phyloP scores from a whole-genome alignment of 2,113 vertebrate genomes.

The Perca fluviatilis region DNA sequence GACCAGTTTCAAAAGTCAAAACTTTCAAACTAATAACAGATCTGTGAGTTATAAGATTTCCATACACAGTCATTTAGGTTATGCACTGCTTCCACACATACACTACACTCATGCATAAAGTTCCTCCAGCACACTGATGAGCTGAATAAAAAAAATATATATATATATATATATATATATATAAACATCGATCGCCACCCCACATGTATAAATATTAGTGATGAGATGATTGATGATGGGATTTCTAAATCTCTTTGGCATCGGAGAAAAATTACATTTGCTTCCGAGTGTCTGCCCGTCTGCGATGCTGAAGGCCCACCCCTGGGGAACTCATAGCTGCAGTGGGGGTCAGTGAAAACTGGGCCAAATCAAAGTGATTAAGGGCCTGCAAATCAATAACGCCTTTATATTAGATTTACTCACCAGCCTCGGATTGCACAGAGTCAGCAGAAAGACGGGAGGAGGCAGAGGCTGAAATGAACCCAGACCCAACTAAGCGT shows the following conservation, averaged over 20 bases:
- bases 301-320: slow-evolving; percentile 41
- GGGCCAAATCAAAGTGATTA: slow-evolving; percentile 86
- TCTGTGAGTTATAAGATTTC: background rate
- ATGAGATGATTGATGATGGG: slow-evolving; percentile 79
- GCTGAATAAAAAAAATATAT: slow-evolving; percentile 12
- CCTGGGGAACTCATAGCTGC: slow-evolving; percentile 62
- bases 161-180: too few species aligned
- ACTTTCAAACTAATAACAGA: background rate
- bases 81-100: slow-evolving; percentile 4
- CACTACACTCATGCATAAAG: slow-evolving; percentile 10
- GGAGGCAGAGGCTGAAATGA: slow-evolving; percentile 66
- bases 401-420: slow-evolving; percentile 86
- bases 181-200: slow-evolving; percentile 55
- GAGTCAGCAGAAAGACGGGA: slow-evolving; percentile 80
- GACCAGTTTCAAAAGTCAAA: background rate
- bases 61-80: background rate
- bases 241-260: slow-evolving; percentile 74
- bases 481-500: slow-evolving; percentile 57
- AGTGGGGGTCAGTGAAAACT: slow-evolving; percentile 80
- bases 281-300: slow-evolving; percentile 58
- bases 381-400: slow-evolving; percentile 83
- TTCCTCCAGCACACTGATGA: slow-evolving; percentile 23
- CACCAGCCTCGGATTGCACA: slow-evolving; percentile 61
- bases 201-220: slow-evolving; percentile 74
- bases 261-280: slow-evolving; percentile 74